Evolutionary conservation across 1,140 invertebrate genomes (phyloP), one percentile per base, ranked within the genome.

Genomic region (Sminthurinus signatus): DNA sequence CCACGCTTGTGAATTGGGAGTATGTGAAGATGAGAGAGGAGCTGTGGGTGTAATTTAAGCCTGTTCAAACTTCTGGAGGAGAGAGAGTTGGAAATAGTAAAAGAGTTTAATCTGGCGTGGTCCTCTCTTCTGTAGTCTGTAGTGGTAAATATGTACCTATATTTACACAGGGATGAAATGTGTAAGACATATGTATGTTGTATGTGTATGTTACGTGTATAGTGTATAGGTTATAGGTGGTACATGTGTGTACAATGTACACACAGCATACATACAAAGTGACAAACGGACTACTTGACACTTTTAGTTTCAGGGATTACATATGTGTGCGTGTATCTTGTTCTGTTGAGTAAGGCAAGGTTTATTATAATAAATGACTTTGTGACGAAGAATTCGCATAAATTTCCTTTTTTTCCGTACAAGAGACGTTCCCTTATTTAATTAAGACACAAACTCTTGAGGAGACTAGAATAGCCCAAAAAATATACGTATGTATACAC

Each of bases 321-420:
- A 8, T 39, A 39, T 10, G 36, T 39, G 17, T 39, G 36, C 17
- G 36, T 8, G 17, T 39, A 39, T 39, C 8, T 39, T 17, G 36
- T 10, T 39, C 8, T 8, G 44, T 46, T 46, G 44, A 21, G 44
- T 5, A 46, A 46, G 44, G 56, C 44, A 25, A 28, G 19, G 19
- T 19, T n/a, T 23, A 2, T 43, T 27, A 42, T 62, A 67, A 67
- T 67, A 56, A 67, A 67, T 67, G 57, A 55, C 28, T 29, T 14
- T 39, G n/a, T n/a, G n/a, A 31, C 32, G 36, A 66, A 63, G 65
- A 67, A 67, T 67, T 67, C 65, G 65, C 65, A 67, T 67, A 67
- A 67, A 67, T 67, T 63, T 60, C 27, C 21, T 56, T 54, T 25
- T 50, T 39, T 62, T 23, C 51, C 39, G 28, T 62, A 1, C 19